Percentiles rank a stretch among this genome's conserved stretches.
Evolutionary conservation across 2,797 vertebrate species (phyloP).

Genomic region (Cirrhinus molitorella): DNA sequence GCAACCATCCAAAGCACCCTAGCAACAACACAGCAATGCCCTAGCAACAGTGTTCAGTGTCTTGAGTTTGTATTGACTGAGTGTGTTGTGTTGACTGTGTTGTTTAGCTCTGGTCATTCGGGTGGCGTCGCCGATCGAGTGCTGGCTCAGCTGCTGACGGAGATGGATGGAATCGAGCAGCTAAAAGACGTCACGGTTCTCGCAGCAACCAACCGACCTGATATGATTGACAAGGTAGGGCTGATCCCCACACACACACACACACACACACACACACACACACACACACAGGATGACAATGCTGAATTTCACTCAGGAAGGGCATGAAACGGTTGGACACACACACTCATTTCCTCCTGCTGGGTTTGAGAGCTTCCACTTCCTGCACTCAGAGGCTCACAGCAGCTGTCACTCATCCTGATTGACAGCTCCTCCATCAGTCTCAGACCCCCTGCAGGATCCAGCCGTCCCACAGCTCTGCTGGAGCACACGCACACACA

Average conservation of each 20-base stretch:
- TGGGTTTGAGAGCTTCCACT: neutral
- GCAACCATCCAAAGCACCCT: neutral
- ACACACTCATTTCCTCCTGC: constrained; percentile 9
- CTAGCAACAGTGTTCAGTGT: neutral
- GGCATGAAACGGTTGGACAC: neutral
- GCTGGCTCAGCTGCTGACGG: constrained; percentile 93
- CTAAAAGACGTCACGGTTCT: constrained; percentile 91
- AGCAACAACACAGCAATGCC: neutral
- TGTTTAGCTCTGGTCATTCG: constrained; percentile 82
- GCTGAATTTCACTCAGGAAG: neutral
- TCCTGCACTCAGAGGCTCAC: neutral
- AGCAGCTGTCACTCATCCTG: neutral
- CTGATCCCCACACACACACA: neutral
- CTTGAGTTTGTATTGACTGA: neutral
- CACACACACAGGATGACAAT: neutral
- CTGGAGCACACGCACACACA: neutral
- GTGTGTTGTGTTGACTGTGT: neutral
- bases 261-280: neutral
- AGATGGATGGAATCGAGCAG: constrained; percentile 97
- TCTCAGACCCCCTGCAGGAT: neutral
- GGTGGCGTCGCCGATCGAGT: constrained; percentile 91
- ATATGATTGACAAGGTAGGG: constrained; percentile 87
- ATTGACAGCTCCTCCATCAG: constrained; percentile 7
- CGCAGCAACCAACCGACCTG: constrained; percentile 96
- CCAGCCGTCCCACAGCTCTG: neutral